phyloP scores from a whole-genome alignment of 2,113 vertebrate genomes.

The Cyprinodon brontotheroides region DNA sequence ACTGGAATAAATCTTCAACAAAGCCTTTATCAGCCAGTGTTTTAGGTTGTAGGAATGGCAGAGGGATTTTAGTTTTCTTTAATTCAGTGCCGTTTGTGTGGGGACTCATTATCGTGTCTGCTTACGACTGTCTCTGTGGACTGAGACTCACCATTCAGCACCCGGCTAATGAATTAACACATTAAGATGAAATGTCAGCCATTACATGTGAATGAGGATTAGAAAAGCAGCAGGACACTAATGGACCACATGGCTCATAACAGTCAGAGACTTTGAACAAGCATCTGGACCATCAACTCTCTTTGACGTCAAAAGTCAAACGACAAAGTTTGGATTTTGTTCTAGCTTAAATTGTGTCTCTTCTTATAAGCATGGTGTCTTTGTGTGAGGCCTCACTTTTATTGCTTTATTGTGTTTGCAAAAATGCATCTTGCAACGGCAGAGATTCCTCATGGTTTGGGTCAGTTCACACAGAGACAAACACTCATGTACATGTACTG shows the following conservation, averaged over 20 bases:
- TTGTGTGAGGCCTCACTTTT: conserved; percentile 49
- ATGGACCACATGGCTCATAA: conserved; percentile 72
- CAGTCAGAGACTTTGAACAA: conserved; percentile 73
- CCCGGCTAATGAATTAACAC: conserved; percentile 78
- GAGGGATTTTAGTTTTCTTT: conserved; percentile 39
- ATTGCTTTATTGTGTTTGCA: conserved; percentile 78
- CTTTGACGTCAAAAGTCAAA: conserved; percentile 16
- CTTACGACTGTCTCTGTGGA: conserved; percentile 56
- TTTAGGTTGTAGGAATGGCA: background rate
- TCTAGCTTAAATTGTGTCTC: conserved; percentile 15
- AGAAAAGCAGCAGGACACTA: conserved; percentile 82
- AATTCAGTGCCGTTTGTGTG: conserved; percentile 9
- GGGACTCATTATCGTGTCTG: conserved; percentile 73
- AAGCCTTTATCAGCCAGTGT: background rate
- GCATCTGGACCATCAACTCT: conserved; percentile 54
- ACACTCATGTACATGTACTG: background rate
- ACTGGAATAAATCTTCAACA: background rate
- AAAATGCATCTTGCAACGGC: conserved; percentile 61
- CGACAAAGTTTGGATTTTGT: conserved; percentile 22
- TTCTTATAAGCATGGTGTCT: conserved; percentile 3
- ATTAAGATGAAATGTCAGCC: conserved; percentile 80
- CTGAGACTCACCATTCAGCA: conserved; percentile 67
- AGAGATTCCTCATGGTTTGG: conserved; percentile 61
- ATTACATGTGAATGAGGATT: conserved; percentile 86
- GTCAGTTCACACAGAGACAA: conserved; percentile 4